Conservation (phyloP, 2,888 invertebrate species). For the Plemyria rubiginata region DNA sequence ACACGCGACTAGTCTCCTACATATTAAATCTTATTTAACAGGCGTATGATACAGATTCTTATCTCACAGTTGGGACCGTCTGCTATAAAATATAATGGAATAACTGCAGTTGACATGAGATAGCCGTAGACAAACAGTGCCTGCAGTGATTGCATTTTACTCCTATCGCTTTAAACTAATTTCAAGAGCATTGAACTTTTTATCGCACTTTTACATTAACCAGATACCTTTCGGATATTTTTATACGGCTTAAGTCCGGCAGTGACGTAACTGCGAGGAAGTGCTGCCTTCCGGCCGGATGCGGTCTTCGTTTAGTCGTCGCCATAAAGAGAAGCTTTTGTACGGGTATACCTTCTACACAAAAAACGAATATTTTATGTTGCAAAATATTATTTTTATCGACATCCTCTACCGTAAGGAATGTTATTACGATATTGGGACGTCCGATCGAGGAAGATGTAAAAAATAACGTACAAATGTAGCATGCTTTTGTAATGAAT, state of each 20-base stretch:
- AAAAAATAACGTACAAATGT: constrained; percentile 31
- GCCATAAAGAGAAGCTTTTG: constrained; percentile 36
- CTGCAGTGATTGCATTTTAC: constrained; percentile 7
- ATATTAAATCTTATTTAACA: constrained; percentile 57
- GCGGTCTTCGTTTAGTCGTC: constrained; percentile 39
- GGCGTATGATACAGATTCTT: constrained; percentile 50
- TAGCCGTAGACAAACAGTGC: constrained; percentile 16
- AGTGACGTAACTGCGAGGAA: constrained; percentile 49
- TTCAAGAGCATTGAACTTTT: constrained; percentile 37
- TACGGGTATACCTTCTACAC: constrained; percentile 22
- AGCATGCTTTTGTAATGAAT: constrained; percentile 33
- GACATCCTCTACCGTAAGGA: constrained; percentile 18
- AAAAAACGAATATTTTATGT: constrained; percentile 16
- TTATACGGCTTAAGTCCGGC: constrained; percentile 38
- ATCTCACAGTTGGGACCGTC: constrained; percentile 14
- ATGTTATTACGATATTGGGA: constrained; percentile 19
- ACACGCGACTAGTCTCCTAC: constrained; percentile 47
- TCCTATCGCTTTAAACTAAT: constrained; percentile 19
- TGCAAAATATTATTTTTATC: constrained; percentile 19
- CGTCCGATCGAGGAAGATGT: constrained; percentile 27
- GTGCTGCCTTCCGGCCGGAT: constrained; percentile 54
- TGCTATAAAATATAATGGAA: constrained; percentile 23
- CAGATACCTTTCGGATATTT: constrained; percentile 34
- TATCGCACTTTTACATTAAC: constrained; percentile 28
- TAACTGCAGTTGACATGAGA: constrained; percentile 21